A percentile compares a stretch with the other conserved stretches of the same genome.
These are phyloP conservation scores for Nephrocerus scutellatus DNA, from an alignment of 2,888 invertebrate genomes.

Conservation along the genomic window DNA sequence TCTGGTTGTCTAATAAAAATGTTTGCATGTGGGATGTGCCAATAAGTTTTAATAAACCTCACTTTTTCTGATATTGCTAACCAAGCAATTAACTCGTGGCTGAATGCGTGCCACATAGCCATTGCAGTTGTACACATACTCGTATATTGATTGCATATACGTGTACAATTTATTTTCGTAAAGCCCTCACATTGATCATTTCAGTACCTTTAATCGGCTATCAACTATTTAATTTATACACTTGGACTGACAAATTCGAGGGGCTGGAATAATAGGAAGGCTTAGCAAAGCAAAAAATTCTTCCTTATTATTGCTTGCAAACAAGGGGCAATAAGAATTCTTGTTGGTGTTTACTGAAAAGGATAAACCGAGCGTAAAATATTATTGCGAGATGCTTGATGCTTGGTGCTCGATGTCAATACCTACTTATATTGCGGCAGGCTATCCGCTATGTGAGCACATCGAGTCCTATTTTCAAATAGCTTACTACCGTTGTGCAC, in stretches of 20 bases:
- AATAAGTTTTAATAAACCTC: constrained; percentile 22
- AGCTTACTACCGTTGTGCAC: constrained; percentile 22
- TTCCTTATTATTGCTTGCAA: constrained; percentile 26
- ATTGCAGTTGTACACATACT: constrained; percentile 19
- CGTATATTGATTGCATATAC: constrained; percentile 24
- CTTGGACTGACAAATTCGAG: constrained; percentile 43
- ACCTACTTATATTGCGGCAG: constrained; percentile 24
- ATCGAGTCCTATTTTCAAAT: constrained; percentile 20
- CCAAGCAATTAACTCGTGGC: no score
- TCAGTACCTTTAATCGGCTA: constrained; percentile 26
- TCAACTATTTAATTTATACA: constrained; percentile 41
- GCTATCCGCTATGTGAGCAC: constrained; percentile 21
- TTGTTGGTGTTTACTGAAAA: constrained; percentile 26
- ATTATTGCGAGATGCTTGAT: constrained; percentile 31
- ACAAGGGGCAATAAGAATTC: constrained; percentile 22
- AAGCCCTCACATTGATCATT: constrained; percentile 24
- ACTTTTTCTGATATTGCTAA: no score
- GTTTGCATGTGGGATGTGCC: neutral
- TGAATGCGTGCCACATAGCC: no score
- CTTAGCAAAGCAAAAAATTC: constrained; percentile 24
- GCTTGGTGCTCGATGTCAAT: no score
- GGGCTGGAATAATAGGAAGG: constrained; percentile 37
- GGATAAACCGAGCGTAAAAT: constrained; percentile 45
- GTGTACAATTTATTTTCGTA: constrained; percentile 20
- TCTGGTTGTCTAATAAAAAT: constrained; percentile 23